phyloP scores from a whole-genome alignment of 1,140 invertebrate genomes.

The Formica selysi region DNA sequence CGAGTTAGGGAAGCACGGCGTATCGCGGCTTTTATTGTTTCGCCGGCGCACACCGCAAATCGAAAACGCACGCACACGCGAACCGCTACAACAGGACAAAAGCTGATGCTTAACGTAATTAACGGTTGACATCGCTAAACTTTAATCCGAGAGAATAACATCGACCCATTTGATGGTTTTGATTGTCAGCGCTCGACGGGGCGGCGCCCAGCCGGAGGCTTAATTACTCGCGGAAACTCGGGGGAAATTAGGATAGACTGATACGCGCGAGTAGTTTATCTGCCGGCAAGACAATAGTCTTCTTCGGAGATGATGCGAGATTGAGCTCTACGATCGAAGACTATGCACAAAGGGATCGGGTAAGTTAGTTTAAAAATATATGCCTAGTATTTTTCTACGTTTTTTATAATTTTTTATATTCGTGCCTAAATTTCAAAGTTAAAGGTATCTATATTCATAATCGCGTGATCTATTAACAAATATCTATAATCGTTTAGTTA shows the following conservation, averaged over 20 bases:
- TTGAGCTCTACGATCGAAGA: background rate
- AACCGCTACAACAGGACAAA: constrained; percentile 35
- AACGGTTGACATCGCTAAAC: constrained; percentile 58
- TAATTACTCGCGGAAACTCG: constrained; percentile 67
- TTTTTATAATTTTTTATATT: background rate
- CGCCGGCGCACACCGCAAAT: constrained; percentile 32
- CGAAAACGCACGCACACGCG: constrained; percentile 9
- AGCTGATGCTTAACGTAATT: constrained; percentile 61
- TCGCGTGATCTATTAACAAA: background rate
- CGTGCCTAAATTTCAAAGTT: background rate
- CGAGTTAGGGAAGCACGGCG: background rate
- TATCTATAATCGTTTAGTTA: background rate
- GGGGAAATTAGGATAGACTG: constrained; percentile 66
- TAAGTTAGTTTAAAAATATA: constrained; percentile 1
- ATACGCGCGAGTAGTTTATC: constrained; percentile 21
- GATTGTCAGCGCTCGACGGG: constrained; percentile 65
- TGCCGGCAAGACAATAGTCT: constrained; percentile 24
- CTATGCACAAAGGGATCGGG: too few species aligned
- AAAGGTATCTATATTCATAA: background rate
- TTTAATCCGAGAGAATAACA: constrained; percentile 56
- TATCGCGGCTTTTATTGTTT: constrained; percentile 54
- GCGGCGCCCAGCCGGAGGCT: constrained; percentile 46
- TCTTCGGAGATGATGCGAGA: background rate
- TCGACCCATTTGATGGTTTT: constrained; percentile 52
- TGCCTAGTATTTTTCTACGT: background rate